These are phyloP conservation scores for Prunella strophiata DNA, from an alignment of 2,797 vertebrate species.

Conservation along the genomic window DNA sequence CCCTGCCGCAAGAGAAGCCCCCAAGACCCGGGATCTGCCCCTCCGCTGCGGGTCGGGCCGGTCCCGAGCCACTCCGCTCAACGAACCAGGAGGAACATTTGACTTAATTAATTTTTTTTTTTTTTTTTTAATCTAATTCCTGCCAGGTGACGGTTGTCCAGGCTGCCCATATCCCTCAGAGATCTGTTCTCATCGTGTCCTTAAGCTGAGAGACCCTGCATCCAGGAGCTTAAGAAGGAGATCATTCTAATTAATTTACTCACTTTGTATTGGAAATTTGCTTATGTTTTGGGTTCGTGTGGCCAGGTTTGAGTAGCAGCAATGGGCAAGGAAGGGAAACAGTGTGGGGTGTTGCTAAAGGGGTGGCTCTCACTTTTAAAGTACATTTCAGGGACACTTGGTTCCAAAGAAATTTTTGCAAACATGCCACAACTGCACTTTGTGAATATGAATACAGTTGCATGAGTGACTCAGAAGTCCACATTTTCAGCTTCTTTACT, in stretches of 20 bases:
- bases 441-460: neutral
- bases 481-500: neutral
- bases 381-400: neutral
- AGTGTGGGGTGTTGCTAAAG: neutral
- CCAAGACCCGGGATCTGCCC: too few species aligned
- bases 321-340: neutral
- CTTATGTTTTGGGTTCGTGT: neutral
- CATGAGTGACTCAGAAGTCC: neutral
- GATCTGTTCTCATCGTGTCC: neutral
- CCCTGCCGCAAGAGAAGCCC: neutral
- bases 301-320: neutral
- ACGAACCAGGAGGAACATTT: neutral
- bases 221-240: neutral
- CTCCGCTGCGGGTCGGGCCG: accelerated
- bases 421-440: neutral
- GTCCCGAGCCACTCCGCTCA: neutral
- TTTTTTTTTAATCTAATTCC: neutral
- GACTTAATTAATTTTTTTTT: neutral
- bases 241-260: neutral
- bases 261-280: neutral
- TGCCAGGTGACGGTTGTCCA: neutral
- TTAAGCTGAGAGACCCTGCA: neutral
- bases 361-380: neutral
- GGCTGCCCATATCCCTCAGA: neutral
- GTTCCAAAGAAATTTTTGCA: neutral